Evolutionary conservation across 2,113 vertebrate genomes (phyloP).

Genomic region (Dermatemys mawii): DNA sequence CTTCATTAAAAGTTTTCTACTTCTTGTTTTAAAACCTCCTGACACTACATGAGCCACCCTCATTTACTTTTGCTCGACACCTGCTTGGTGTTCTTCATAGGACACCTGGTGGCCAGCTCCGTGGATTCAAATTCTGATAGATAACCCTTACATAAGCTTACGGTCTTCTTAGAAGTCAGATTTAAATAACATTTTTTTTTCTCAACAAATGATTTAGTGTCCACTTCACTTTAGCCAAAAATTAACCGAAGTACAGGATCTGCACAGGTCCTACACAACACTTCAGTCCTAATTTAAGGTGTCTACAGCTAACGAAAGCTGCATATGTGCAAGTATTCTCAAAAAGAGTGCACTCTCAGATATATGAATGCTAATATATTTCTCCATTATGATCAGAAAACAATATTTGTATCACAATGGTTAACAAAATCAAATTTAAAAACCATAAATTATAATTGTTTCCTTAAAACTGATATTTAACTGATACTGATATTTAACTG

Average conservation of each 20-base stretch:
- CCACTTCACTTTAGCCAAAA: neutral
- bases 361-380: neutral
- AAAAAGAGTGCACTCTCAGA: neutral
- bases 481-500: neutral
- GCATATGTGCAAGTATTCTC: neutral
- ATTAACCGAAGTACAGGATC: neutral
- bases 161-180: neutral
- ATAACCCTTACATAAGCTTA: neutral
- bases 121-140: neutral
- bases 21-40: neutral
- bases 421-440: neutral
- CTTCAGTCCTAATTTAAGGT: neutral
- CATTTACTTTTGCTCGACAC: neutral
- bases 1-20: constrained; percentile 11
- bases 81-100: neutral
- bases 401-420: neutral
- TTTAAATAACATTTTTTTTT: neutral
- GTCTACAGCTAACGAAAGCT: neutral
- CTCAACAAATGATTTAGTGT: neutral
- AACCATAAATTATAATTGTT: rapidly evolving
- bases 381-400: neutral
- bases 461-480: no score
- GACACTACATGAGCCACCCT: neutral
- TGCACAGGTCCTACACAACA: neutral
- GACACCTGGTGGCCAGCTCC: neutral